These are phyloP conservation scores for Varecia variegata DNA, from an alignment of 2,797 vertebrate species.

Conservation along the genomic window DNA sequence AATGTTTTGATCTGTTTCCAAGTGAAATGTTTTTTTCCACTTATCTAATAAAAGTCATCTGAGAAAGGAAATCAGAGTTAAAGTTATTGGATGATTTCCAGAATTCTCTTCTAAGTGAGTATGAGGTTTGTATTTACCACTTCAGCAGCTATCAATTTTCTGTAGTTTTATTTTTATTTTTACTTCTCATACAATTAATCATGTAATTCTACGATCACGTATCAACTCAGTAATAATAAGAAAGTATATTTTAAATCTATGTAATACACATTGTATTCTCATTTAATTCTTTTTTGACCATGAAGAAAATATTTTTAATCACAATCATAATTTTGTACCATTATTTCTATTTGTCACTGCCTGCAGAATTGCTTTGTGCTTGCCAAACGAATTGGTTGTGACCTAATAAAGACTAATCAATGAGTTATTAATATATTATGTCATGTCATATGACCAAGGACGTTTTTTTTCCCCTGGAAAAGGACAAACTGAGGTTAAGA, in stretches of 20 bases:
- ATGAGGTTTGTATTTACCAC: background rate
- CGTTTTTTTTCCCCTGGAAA: background rate
- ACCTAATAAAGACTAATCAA: background rate
- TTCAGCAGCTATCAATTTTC: background rate
- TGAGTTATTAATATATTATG: background rate
- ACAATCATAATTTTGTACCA: background rate
- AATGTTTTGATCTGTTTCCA: background rate
- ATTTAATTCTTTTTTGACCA: background rate
- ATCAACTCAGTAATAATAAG: background rate
- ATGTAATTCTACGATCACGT: background rate
- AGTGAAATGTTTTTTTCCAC: background rate
- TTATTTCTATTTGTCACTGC: background rate
- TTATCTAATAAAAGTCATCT: background rate
- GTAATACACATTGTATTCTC: background rate
- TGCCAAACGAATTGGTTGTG: background rate
- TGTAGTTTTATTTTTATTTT: background rate
- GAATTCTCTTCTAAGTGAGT: background rate
- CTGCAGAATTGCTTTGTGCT: background rate
- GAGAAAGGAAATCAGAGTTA: background rate
- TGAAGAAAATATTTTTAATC: background rate
- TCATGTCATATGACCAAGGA: background rate
- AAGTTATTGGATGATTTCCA: background rate
- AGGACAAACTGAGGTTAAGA: background rate
- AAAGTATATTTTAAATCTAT: background rate
- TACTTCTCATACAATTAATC: background rate